These are phyloP conservation scores for Coelopa frigida DNA, from an alignment of 1,140 invertebrate genomes.

Conservation along the genomic window DNA sequence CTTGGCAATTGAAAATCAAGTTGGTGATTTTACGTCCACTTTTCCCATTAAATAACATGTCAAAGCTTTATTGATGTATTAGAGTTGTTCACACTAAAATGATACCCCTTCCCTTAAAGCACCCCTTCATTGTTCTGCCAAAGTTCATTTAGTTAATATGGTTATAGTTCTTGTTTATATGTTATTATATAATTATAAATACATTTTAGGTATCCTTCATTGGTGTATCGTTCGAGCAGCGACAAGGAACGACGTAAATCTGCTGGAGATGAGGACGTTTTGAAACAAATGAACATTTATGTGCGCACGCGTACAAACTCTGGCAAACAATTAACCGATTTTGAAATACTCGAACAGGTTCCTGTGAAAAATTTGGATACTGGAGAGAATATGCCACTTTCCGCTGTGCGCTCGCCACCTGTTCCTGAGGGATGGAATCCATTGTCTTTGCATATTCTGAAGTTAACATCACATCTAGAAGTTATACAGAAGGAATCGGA, in stretches of 20 bases:
- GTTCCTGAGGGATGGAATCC: slow-evolving; percentile 54
- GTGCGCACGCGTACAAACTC: slow-evolving; percentile 77
- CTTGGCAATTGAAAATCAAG: slow-evolving; percentile 26
- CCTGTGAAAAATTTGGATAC: slow-evolving; percentile 92
- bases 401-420: slow-evolving; percentile 41
- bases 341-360: slow-evolving; percentile 88
- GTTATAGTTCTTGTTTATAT: background rate
- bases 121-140: slow-evolving; percentile 6
- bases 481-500: slow-evolving; percentile 58
- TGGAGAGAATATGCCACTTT: slow-evolving; percentile 49
- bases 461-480: slow-evolving; percentile 51
- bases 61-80: slow-evolving; percentile 2
- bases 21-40: slow-evolving; percentile 17
- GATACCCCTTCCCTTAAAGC: too few species aligned
- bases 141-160: slow-evolving; percentile 11
- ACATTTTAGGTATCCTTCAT: slow-evolving; percentile 29
- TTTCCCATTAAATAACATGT: slow-evolving; percentile 4
- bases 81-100: too few species aligned
- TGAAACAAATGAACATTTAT: slow-evolving; percentile 64
- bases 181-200: background rate
- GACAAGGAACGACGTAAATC: slow-evolving; percentile 62
- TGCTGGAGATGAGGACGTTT: slow-evolving; percentile 63
- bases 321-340: slow-evolving; percentile 73
- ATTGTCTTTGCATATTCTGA: slow-evolving; percentile 89
- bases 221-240: slow-evolving; percentile 28